phyloP scores from a whole-genome alignment of 1,140 invertebrate species.

The Drosophila parabipectinata region DNA sequence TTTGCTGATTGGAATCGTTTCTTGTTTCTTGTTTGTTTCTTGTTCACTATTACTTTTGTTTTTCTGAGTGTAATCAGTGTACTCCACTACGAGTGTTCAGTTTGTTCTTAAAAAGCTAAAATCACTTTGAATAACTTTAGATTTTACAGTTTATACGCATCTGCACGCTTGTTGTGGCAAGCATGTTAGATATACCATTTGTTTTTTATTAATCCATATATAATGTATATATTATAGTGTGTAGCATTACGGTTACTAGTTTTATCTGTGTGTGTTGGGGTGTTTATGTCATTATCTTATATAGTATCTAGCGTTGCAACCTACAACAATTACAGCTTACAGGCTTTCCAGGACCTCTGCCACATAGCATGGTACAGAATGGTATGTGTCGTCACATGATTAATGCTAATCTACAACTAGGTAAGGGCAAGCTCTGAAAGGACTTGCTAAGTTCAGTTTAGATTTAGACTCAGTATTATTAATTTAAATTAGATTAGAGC shows the following conservation, averaged over 20 bases:
- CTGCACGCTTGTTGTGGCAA: constrained; percentile 26
- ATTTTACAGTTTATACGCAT: constrained; percentile 32
- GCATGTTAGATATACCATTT: constrained; percentile 32
- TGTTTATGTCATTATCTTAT: constrained; percentile 18
- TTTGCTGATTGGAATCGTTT: constrained; percentile 47
- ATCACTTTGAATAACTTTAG: constrained; percentile 50
- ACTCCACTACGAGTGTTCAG: constrained; percentile 31
- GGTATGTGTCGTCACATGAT: constrained; percentile 23
- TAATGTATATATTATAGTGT: constrained; percentile 37
- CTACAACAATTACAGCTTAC: constrained; percentile 21
- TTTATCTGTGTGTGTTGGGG: constrained; percentile 43
- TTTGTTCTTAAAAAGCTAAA: constrained; percentile 43
- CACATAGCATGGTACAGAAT: not conserved
- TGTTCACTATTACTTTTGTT: constrained; percentile 9
- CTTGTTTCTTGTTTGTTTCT: constrained; percentile 13
- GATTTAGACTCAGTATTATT: not conserved
- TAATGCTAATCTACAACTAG: constrained; percentile 12
- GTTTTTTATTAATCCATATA: constrained; percentile 53
- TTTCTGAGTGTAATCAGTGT: not conserved
- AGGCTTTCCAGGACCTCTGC: constrained; percentile 21
- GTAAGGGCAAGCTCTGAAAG: constrained; percentile 15
- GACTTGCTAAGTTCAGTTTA: constrained; percentile 14
- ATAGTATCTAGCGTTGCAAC: constrained; percentile 25
- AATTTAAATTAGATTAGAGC: constrained; percentile 10
- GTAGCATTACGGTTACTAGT: constrained; percentile 43